Evolutionary conservation across 2,888 invertebrate species (phyloP).

Genomic region (Parnassius glacialis): DNA sequence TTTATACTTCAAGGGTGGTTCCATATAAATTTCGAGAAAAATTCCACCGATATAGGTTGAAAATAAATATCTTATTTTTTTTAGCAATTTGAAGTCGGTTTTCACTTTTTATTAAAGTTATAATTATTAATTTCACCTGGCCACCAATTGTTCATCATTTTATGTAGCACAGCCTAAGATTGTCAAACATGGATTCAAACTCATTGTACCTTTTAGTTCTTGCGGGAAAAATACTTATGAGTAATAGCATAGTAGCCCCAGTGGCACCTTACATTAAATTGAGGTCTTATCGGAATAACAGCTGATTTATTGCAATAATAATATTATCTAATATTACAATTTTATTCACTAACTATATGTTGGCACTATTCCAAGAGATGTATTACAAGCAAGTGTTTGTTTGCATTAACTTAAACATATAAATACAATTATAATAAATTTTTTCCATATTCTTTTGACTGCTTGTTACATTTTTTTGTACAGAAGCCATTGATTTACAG

Average conservation of each 20-base stretch:
- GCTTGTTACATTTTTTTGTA: not conserved
- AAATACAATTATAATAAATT: conserved; percentile 9
- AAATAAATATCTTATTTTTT: too few species aligned
- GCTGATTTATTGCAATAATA: conserved; percentile 17
- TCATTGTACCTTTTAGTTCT: conserved; percentile 6
- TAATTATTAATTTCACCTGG: not conserved
- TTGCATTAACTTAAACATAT: conserved; percentile 6
- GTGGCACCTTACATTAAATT: conserved; percentile 54
- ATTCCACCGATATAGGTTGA: too few species aligned
- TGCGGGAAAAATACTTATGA: conserved; percentile 4
- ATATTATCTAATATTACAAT: conserved; percentile 7
- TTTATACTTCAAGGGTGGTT: too few species aligned
- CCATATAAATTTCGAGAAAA: too few species aligned
- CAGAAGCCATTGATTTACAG: conserved; percentile 4
- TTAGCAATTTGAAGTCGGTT: too few species aligned
- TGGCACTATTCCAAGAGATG: not conserved
- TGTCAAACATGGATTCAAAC: not conserved
- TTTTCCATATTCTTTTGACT: not conserved
- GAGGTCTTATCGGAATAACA: conserved; percentile 12
- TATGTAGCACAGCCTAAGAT: not conserved
- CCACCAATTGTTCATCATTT: not conserved
- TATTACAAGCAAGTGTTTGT: not conserved
- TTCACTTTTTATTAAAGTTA: too few species aligned
- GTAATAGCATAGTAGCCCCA: conserved; percentile 34
- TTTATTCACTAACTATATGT: conserved; percentile 1